phyloP scores from a whole-genome alignment of 2,113 vertebrate species.

The Scomber japonicus region DNA sequence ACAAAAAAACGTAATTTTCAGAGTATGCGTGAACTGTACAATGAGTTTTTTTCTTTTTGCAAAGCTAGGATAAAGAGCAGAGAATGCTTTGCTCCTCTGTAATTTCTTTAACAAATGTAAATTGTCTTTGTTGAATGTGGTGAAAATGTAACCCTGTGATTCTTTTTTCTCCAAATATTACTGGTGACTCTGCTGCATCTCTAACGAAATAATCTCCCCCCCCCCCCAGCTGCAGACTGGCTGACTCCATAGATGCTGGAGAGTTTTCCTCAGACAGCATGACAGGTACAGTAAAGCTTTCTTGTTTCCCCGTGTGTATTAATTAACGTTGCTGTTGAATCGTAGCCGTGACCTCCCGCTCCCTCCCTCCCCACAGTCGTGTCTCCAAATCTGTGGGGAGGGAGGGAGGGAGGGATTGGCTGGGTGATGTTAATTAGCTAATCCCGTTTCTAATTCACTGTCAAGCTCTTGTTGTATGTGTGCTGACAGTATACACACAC shows the following conservation, averaged over 20 bases:
- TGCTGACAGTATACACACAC: constrained; percentile 19
- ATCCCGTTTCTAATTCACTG: constrained; percentile 29
- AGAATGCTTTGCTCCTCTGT: neutral
- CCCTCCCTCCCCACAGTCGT: constrained; percentile 7
- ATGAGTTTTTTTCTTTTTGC: neutral
- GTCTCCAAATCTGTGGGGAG: constrained; percentile 26
- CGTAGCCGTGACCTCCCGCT: constrained; percentile 46
- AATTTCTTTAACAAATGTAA: neutral
- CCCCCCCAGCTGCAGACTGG: constrained; percentile 79
- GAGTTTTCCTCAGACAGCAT: constrained; percentile 79
- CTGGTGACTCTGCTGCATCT: neutral
- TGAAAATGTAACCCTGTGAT: neutral
- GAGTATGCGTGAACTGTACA: neutral
- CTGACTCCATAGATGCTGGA: constrained; percentile 77
- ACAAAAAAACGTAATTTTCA: constrained; percentile 5
- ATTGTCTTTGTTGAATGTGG: neutral
- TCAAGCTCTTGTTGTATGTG: constrained; percentile 24
- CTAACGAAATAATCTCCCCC: constrained; percentile 56
- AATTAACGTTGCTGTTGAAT: constrained; percentile 56
- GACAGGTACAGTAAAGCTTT: constrained; percentile 79
- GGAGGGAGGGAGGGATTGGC: constrained; percentile 31
- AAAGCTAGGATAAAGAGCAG: neutral
- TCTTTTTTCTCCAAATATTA: constrained; percentile 6
- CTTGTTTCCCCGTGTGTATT: constrained; percentile 60
- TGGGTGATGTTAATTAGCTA: constrained; percentile 48